Evolutionary conservation across 2,797 vertebrate genomes (phyloP), one percentile per base, ranked within the genome.

Genomic region (Trematomus bernacchii): DNA sequence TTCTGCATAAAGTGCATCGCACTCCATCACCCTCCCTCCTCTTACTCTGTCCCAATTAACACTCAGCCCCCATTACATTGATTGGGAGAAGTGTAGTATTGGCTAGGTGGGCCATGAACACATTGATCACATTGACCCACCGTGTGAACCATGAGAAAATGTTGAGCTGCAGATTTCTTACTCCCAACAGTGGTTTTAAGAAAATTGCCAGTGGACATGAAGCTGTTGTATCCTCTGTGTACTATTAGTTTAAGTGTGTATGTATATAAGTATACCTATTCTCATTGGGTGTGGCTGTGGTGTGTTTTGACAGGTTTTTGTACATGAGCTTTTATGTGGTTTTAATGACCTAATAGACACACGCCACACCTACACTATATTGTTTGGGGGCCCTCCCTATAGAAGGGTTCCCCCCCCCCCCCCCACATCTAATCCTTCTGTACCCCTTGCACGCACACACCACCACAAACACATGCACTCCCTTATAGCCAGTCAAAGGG

Each of bases 71-170:
- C 87, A 90, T 93, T 91, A 91, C 89, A 93, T 94, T 91, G 93
- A 94, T 93, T 92, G 82, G 83, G 74, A 85, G 87, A 87, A 72
- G 85, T 91, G 89, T 91, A 77, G 71, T 91, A 93, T 93, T 80
- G 89, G 90, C 80, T 85, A 78, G 86, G 89, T 93, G 77, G 88
- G 82, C 90, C 86, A 73, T 89, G 87, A 91, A 76, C 76, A 71
- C 85, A 94, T 94, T 93, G 93, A 94, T 95, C 87, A 89, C 83
- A 90, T 92, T 89, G 92, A 93, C 86, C 90, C 83, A 72, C 59
- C 80, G 85, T 90, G 87, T 88, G 86, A 93, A 88, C 91, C 88
- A 93, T 90, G 89, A 90, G 90, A 93, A 92, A 91, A 85, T 92
- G 91, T 91, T 90, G 89, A 88, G 85, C 82, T 84, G 87, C 80